phyloP scores from a whole-genome alignment of 2,113 vertebrate species.

The Anoplopoma fimbria region DNA sequence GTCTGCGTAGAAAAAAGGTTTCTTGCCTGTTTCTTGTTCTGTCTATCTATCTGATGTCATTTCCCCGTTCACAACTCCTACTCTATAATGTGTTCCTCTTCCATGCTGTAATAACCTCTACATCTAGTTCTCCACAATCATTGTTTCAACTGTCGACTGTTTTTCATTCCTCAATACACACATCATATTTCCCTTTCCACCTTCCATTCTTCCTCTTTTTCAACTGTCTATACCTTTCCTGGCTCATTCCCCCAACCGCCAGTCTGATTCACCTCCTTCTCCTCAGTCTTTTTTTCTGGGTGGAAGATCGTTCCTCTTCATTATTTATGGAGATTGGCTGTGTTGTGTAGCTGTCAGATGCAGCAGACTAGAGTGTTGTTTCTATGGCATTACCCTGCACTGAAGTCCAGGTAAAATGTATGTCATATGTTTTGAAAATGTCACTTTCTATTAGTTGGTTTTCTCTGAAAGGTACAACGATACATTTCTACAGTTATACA shows the following conservation, averaged over 20 bases:
- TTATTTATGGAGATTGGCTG: constrained; percentile 67
- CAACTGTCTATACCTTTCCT: background rate
- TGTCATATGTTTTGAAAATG: too few species aligned
- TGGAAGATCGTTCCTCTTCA: constrained; percentile 48
- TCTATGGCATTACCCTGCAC: constrained; percentile 4
- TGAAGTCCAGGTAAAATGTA: constrained; percentile 5
- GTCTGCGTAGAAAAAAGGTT: background rate
- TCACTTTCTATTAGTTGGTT: too few species aligned
- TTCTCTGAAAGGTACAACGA: too few species aligned
- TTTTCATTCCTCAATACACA: background rate
- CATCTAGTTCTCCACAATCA: background rate
- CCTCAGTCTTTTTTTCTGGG: constrained; percentile 33
- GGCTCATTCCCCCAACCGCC: background rate
- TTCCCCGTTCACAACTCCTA: background rate
- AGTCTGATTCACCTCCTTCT: constrained; percentile 19
- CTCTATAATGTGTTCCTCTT: background rate
- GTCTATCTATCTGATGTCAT: background rate
- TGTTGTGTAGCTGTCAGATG: constrained; percentile 52
- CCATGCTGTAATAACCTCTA: background rate
- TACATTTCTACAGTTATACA: too few species aligned
- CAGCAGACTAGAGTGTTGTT: constrained; percentile 26
- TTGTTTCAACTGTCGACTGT: constrained; percentile 6
- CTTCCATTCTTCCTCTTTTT: constrained; percentile 17
- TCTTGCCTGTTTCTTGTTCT: background rate
- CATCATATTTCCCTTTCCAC: constrained; percentile 23